Evolutionary conservation across 1,140 invertebrate genomes (phyloP).

Genomic region (Drosophila orena): DNA sequence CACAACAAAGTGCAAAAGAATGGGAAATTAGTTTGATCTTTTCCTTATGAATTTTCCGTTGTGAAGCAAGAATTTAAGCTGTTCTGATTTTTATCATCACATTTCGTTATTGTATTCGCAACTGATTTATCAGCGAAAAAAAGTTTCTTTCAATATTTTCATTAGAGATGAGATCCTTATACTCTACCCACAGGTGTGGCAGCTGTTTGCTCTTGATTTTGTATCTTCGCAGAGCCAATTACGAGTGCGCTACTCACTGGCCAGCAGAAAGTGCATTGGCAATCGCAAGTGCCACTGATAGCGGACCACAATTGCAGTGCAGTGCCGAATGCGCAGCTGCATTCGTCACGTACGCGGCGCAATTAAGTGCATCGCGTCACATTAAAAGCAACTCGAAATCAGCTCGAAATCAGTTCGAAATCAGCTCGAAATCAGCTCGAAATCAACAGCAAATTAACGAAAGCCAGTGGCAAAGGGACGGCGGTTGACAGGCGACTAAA

Average conservation of each 20-base stretch:
- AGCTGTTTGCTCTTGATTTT: constrained; percentile 24
- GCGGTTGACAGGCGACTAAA: constrained; percentile 81
- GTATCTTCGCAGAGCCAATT: constrained; percentile 31
- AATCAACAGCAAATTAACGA: constrained; percentile 60
- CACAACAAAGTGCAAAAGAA: not conserved
- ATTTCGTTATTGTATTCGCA: not conserved
- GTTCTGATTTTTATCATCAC: too few species aligned
- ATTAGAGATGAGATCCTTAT: not conserved
- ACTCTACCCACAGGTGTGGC: not conserved
- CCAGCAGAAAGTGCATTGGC: constrained; percentile 8
- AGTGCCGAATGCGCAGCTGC: constrained; percentile 17
- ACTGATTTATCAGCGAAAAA: not conserved
- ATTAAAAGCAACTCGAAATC: constrained; percentile 32
- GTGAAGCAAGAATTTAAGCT: too few species aligned
- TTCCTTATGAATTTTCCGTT: not conserved
- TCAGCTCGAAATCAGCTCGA: constrained; percentile 20
- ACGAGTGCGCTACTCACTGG: constrained; percentile 43
- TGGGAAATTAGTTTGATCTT: not conserved
- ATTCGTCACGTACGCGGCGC: constrained; percentile 45
- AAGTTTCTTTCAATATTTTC: not conserved
- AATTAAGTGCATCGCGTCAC: constrained; percentile 54
- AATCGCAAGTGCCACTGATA: constrained; percentile 29
- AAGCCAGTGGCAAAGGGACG: constrained; percentile 43
- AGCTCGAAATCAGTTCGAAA: constrained; percentile 45
- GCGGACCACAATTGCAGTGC: too few species aligned